Conservation (phyloP, 2,888 invertebrate genomes). For the Sepioteuthis lessoniana region DNA sequence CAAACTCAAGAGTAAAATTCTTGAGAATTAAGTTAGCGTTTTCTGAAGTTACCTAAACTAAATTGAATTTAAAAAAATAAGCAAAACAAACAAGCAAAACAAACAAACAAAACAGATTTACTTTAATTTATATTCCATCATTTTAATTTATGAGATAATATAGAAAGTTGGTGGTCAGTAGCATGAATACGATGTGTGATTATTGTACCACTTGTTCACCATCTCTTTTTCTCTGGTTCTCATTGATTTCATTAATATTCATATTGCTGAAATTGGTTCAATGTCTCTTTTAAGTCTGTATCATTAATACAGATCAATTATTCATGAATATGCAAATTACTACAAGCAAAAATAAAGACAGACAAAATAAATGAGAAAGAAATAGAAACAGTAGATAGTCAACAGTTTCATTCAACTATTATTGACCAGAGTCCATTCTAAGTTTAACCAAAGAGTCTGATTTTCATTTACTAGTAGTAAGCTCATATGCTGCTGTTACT, state of each 20-base stretch:
- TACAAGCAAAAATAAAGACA: not conserved
- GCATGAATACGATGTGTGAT: not conserved
- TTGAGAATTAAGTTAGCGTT: not conserved
- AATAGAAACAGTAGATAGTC: not conserved
- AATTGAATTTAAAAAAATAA: not conserved
- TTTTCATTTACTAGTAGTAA: not conserved
- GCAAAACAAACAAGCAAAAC: too few species aligned
- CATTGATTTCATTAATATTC: conserved; percentile 33
- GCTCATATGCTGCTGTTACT: not conserved
- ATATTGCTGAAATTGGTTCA: conserved; percentile 10
- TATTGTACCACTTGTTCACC: not conserved
- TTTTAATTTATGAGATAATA: not conserved
- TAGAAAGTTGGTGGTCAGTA: not conserved
- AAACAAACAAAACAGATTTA: not conserved
- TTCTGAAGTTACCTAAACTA: not conserved
- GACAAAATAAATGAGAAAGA: not conserved
- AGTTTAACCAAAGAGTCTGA: not conserved
- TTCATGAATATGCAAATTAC: not conserved
- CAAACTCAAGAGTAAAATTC: not conserved
- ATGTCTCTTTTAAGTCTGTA: not conserved
- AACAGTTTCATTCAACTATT: not conserved
- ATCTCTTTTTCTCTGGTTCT: not conserved
- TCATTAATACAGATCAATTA: not conserved
- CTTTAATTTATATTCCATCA: not conserved
- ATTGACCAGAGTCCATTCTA: not conserved